Evolutionary conservation across 2,888 invertebrate species (phyloP).

Genomic region (Cheilosia variabilis): DNA sequence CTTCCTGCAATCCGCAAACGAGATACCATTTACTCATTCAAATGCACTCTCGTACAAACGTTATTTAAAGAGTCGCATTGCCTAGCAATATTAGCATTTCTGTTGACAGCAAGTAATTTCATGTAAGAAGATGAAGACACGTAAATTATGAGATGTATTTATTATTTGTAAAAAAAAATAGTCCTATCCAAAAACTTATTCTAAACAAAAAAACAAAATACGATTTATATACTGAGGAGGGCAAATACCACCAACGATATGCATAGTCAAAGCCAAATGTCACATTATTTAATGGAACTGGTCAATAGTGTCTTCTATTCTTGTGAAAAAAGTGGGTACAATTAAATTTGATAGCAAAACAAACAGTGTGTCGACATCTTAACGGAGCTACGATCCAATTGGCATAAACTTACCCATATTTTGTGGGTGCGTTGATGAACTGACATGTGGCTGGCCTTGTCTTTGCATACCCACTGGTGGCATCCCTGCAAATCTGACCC

Average conservation of each 20-base stretch:
- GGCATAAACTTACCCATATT: conserved; percentile 84
- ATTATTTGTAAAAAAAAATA: too few species aligned
- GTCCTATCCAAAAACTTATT: too few species aligned
- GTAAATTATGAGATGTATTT: too few species aligned
- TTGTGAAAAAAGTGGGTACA: conserved; percentile 11
- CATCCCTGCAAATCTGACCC: conserved; percentile 83
- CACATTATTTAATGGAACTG: conserved; percentile 39
- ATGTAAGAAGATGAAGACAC: too few species aligned
- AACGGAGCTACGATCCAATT: conserved; percentile 27
- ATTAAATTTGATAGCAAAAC: conserved; percentile 36
- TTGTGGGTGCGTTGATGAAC: conserved; percentile 87
- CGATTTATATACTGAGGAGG: conserved; percentile 6
- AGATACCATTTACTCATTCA: too few species aligned
- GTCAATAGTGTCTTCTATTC: conserved; percentile 15
- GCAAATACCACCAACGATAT: conserved; percentile 68
- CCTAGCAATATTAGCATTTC: too few species aligned
- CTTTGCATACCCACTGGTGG: conserved; percentile 83
- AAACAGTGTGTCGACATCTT: conserved; percentile 22
- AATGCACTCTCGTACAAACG: too few species aligned
- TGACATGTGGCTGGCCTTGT: conserved; percentile 86
- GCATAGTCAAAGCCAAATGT: conserved; percentile 70
- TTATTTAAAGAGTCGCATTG: too few species aligned
- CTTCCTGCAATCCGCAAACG: too few species aligned
- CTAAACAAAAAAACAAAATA: neutral
- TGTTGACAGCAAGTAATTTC: too few species aligned